Evolutionary conservation across 35 echinoderm and acorn worm genomes (phyloP), one percentile per base, ranked within the genome.

Genomic region (Amphiura filiformis): DNA sequence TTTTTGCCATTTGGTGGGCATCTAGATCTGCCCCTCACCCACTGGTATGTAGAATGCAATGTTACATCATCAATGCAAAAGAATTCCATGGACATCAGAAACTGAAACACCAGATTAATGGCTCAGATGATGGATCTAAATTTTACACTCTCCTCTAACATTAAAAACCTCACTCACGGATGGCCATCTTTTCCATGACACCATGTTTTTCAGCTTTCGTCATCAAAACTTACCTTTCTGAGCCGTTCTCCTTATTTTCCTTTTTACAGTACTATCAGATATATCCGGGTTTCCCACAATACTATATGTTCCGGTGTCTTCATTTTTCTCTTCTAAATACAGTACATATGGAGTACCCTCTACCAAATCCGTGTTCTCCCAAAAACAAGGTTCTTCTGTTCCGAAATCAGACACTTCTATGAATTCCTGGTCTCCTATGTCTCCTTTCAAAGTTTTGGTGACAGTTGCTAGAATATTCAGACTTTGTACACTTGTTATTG

Each of bases 351-450:
- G 37, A 65, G 34, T 9, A 61, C 36, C 31, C 13, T 85, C 83
- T 7, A 1, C 35, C 36, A 85, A 70, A 33, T 85, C 83, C 37
- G 83, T 34, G 32, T 32, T 61, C 23, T 64, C 52, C 52, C 1
- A 70, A 34, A 85, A 85, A 75, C 83, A 85, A 64, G 83, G 83
- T 13, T 85, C 83, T 37, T 64, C 83, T 30, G 83, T 85, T 37
- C 83, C 83, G 34, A 85, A 85, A 1, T 56, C 83, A 2, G 47
- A 65, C 23, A 85, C 36, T 32, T 22, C 33, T 34, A 84, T 85
- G 1, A 65, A 30, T 1, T 14, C 1, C 7, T 84, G 33, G 0
- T 34, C 57, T 41, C 13, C 41, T 1, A 65, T 35, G 64, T 61
- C 83, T 35, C 83, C 83, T 85, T 85, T 85, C 31, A 85, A 31